Base-by-base conservation (phyloP, 2,888 invertebrate genomes). In the Sphecodes monilicornis region DNA sequence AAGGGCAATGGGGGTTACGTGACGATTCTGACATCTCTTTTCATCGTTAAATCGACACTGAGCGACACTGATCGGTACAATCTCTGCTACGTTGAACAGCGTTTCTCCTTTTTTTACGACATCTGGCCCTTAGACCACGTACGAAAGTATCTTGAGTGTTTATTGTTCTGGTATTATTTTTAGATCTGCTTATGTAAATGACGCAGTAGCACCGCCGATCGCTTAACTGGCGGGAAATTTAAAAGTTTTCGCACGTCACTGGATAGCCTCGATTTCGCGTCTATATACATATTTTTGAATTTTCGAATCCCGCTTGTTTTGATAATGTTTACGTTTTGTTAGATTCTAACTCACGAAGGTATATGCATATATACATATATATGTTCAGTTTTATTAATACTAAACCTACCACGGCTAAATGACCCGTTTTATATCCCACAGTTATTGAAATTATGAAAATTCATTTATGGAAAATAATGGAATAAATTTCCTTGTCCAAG, bases 141-240 rank as follows among this genome's bases (percentile, higher is more conserved):
- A 82, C 72, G 60, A 80, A 78, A 87, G 78, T 76, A 86, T 83
- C 85, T 85, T 83, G 86, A 89, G 89, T 88, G 89, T 90, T 90
- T 90, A 91, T 91, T 91, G 90, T 91, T 92, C 90, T 86, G 82
- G 87, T 90, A 90, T 89, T 93, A 93, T 93, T 93, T 93, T 93
- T 93, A 93, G 93, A 90, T 87, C 86, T 88, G 91, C 92, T 93
- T 93, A 93, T 93, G 92, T 93, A 93, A 93, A 93, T 93, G 93
- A 92, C 93, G 93, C 93, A 93, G 92, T 93, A 90, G 90, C 89
- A 88, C 85, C 83, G 84, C 84, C 82, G 89, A 76, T 85, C 73
- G 76, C 57, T 77, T 68, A 76, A 78, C 73, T 90, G 91, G 92
- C 92, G 92, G 91, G 91, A 92, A 91, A 80, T 89, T 91, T 89